A percentile compares a stretch with the other conserved stretches of the same genome.
Evolutionary conservation across 2,113 vertebrate species (phyloP).

Genomic region (Tragelaphus scriptus): DNA sequence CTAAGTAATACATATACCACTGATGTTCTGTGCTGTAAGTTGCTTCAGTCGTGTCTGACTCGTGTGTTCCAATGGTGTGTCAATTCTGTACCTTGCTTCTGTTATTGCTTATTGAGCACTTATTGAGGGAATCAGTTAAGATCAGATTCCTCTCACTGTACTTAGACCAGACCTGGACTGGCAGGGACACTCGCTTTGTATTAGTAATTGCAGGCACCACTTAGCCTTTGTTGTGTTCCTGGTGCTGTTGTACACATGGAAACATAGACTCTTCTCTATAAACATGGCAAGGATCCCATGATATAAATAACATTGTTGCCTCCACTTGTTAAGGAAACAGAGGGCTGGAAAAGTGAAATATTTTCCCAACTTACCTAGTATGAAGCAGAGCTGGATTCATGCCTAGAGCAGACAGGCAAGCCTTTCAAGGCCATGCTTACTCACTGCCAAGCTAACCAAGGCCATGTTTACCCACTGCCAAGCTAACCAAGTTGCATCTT

Average conservation of each 20-base stretch:
- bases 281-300: neutral
- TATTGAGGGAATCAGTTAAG: neutral
- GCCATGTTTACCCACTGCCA: neutral
- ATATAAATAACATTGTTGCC: neutral
- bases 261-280: neutral
- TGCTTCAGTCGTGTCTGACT: rapidly evolving
- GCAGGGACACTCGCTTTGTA: neutral
- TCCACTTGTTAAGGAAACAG: neutral
- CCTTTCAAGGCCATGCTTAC: neutral
- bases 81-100: neutral
- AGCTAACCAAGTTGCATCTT: neutral
- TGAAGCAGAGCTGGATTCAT: conserved; percentile 22
- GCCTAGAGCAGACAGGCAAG: neutral
- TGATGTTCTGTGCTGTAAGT: neutral
- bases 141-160: neutral
- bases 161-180: neutral
- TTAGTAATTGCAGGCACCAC: neutral
- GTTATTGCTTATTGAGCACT: neutral
- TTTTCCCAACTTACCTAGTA: neutral
- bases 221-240: neutral
- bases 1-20: neutral
- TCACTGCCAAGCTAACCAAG: neutral
- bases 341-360: neutral
- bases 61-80: neutral
- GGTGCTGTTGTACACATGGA: neutral